Evolutionary conservation across 2,888 invertebrate genomes (phyloP).

Genomic region (Napeogenes inachia): DNA sequence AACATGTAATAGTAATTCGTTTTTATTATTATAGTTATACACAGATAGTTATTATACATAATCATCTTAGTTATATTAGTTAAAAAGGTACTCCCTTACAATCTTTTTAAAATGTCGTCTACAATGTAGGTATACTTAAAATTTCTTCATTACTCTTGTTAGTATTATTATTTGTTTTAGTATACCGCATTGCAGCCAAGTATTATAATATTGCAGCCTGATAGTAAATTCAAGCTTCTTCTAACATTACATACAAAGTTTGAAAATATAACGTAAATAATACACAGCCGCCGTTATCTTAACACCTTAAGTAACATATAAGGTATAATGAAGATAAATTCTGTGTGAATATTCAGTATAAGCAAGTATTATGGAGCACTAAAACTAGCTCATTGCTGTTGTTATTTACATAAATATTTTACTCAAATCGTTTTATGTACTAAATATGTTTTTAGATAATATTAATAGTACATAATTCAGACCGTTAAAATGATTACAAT

Average conservation of each 20-base stretch:
- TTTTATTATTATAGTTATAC: too few relatives aligned
- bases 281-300: constrained; percentile 3
- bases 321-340: constrained; percentile 5
- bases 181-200: background rate
- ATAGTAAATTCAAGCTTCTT: background rate
- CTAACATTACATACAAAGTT: background rate
- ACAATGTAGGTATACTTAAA: too few relatives aligned
- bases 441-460: too few relatives aligned
- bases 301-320: constrained; percentile 2
- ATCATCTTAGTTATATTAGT: too few relatives aligned
- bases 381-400: constrained; percentile 1
- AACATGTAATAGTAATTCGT: too few relatives aligned
- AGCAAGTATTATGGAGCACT: constrained; percentile 4
- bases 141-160: too few relatives aligned
- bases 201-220: background rate
- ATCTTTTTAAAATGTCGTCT: too few relatives aligned
- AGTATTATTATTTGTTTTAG: background rate
- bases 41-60: too few relatives aligned
- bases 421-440: too few relatives aligned
- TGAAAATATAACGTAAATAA: constrained; percentile 4
- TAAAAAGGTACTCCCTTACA: too few relatives aligned
- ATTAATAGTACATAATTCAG: too few relatives aligned
- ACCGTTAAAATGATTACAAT: too few relatives aligned
- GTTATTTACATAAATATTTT: background rate
- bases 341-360: background rate